Evolutionary conservation across 2,113 vertebrate species (phyloP).

Genomic region (Sylvietta virens): DNA sequence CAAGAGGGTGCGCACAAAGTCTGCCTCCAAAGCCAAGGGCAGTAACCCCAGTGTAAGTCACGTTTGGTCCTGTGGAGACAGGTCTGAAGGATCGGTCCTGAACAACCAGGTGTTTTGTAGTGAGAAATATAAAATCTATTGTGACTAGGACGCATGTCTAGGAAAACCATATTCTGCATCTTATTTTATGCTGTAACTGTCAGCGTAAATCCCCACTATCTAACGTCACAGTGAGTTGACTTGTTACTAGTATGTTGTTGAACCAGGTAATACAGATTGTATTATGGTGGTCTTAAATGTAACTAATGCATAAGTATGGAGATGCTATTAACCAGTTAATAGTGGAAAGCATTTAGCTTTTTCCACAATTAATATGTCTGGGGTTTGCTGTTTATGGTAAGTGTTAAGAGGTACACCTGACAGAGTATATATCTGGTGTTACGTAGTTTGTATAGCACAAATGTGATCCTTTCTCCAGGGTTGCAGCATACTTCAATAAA

Average conservation of each 20-base stretch:
- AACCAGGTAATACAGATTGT: conserved; percentile 68
- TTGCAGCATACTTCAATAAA: conserved; percentile 27
- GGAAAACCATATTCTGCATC: conserved; percentile 3
- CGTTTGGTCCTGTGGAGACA: conserved; percentile 79
- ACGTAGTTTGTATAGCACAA: conserved; percentile 53
- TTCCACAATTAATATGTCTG: conserved; percentile 46
- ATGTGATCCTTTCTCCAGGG: conserved; percentile 36
- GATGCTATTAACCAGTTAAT: conserved; percentile 73
- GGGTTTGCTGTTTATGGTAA: conserved; percentile 67
- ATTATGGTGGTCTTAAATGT: conserved; percentile 71
- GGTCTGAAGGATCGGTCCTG: conserved; percentile 78
- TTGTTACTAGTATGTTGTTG: conserved; percentile 76
- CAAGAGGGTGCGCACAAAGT: conserved; percentile 83
- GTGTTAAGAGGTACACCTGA: conserved; percentile 62
- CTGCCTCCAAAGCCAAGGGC: conserved; percentile 81
- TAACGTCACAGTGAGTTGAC: conserved; percentile 71
- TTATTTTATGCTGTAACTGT: conserved; percentile 52
- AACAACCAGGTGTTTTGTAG: conserved; percentile 88
- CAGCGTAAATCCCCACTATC: conserved; percentile 80
- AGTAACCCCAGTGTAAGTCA: conserved; percentile 89
- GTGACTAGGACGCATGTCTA: conserved; percentile 78
- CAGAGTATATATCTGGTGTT: conserved; percentile 36
- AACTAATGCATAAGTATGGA: conserved; percentile 75
- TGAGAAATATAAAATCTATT: conserved; percentile 98
- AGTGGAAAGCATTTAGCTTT: conserved; percentile 72